A percentile compares a stretch with the other conserved stretches of the same genome.
These are phyloP conservation scores for Tillus elongatus DNA, from an alignment of 2,888 invertebrate genomes.

Conservation along the genomic window DNA sequence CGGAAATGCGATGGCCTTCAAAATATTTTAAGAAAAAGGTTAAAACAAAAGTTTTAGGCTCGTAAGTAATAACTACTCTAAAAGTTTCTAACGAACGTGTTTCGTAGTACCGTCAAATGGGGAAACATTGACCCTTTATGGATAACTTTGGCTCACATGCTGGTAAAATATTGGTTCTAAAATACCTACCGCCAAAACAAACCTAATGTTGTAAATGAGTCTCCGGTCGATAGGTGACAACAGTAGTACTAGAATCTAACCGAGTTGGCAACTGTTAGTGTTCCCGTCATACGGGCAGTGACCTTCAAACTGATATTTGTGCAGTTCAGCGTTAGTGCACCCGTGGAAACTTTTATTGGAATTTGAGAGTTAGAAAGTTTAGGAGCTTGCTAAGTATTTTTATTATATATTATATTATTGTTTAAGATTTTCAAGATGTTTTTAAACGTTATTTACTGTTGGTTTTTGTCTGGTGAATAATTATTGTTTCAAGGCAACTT, in stretches of 20 bases:
- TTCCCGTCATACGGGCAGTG: slow-evolving; percentile 6
- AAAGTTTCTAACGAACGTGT: no score
- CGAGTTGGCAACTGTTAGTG: slow-evolving; percentile 4
- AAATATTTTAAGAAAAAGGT: no score
- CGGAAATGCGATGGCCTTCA: no score
- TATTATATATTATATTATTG: slow-evolving; percentile 1
- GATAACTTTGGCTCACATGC: slow-evolving; percentile 9
- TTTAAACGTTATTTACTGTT: no score
- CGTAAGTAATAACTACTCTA: no score
- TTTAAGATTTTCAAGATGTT: no score
- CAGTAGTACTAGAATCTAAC: no score
- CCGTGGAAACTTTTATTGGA: slow-evolving; percentile 8
- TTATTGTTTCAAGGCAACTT: slow-evolving; percentile 3
- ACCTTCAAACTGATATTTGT: slow-evolving; percentile 3
- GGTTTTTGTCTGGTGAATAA: no score
- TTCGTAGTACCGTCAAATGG: slow-evolving; percentile 7
- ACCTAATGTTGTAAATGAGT: slow-evolving; percentile 7
- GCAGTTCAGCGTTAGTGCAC: slow-evolving; percentile 2
- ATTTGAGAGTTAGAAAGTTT: no score
- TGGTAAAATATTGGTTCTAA: slow-evolving; percentile 1
- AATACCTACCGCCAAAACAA: slow-evolving; percentile 1
- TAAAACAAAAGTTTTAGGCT: no score
- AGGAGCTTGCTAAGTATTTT: no score
- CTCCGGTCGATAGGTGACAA: no score
- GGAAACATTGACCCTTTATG: slow-evolving; percentile 8